Base-by-base conservation (phyloP, 1,140 invertebrate genomes). In the Phymastichus coffea region DNA sequence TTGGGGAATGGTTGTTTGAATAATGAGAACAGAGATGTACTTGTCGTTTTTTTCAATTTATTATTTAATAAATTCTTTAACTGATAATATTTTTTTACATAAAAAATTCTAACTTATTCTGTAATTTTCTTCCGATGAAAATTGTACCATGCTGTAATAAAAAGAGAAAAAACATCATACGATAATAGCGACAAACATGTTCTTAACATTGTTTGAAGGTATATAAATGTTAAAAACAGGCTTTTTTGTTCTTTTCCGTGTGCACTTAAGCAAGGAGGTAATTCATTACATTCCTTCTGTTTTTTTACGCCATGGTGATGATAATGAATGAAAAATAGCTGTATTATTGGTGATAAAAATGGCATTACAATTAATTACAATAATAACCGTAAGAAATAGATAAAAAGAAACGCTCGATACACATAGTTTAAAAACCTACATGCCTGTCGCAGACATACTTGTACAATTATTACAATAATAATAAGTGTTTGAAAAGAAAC, bases 61-160 rank as follows among this genome's bases (percentile, higher is more conserved):
- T 61, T 55, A 61, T 55, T 61, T 61, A 55, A 55, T 61, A 55
- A 61, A 61, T 55, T 61, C 51, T 60, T 60, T 14, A 60, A 60
- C 57, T 49, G 52, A 61, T 61, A 61, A 61, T 61, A 61, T 61
- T 61, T 35, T 55, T 61, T 7, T 49, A 55, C 51, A 55, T 55
- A 61, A 61, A 61, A 61, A 61, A 60, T 35, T 49, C 57, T 60
- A 60, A 60, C 57, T 60, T 60, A 60, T 60, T 26, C 43, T 33
- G 6, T 61, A 61, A 49, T 61, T 61, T 55, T 12, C 37, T 55
- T 55, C 55, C 59, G 37, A 61, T 60, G 12, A 7, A 61, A 61
- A 61, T 61, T 49, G 52, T 61, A 61, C 46, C 46, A 56, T 61
- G 55, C 46, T 41, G 52, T 60, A 60, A 54, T 60, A 57, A 15